A percentile compares a stretch with the other conserved stretches of the same genome.
Conservation (phyloP, 1,140 invertebrate species). For the Gryllus bimaculatus region DNA sequence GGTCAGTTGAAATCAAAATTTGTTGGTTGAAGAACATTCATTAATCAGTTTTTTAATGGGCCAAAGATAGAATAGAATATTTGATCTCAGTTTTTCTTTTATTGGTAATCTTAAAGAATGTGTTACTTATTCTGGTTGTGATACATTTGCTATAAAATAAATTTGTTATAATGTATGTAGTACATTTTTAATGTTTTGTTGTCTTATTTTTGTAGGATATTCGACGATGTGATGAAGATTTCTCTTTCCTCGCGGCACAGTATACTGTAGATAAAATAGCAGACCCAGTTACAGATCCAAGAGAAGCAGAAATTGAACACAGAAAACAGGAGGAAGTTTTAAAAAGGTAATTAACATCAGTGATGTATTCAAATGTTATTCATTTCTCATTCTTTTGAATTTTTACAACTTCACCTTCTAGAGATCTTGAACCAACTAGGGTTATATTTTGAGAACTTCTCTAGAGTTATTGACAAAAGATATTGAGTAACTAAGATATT, state of each 20-base stretch:
- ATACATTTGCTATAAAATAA: background rate
- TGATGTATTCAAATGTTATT: background rate
- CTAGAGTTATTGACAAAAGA: no score
- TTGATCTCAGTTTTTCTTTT: no score
- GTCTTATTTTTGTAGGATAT: slow-evolving; percentile 46
- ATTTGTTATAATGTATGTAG: no score
- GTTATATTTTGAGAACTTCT: no score
- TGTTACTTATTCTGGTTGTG: background rate
- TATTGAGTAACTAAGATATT: no score
- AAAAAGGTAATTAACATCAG: slow-evolving; percentile 38
- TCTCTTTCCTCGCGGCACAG: slow-evolving; percentile 60
- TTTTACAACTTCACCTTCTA: no score
- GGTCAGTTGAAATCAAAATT: no score
- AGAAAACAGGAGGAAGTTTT: slow-evolving; percentile 82
- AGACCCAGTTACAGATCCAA: slow-evolving; percentile 53
- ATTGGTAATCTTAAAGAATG: background rate
- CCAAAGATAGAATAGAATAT: no score
- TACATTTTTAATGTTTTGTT: no score
- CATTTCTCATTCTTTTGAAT: background rate
- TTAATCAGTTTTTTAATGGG: no score
- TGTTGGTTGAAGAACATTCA: no score
- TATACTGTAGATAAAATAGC: slow-evolving; percentile 61
- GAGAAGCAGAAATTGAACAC: slow-evolving; percentile 63
- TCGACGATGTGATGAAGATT: slow-evolving; percentile 51
- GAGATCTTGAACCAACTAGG: no score